A percentile compares a stretch with the other conserved stretches of the same genome.
phyloP scores from a whole-genome alignment of 2,888 invertebrate species.

The Patella ulyssiponensis region DNA sequence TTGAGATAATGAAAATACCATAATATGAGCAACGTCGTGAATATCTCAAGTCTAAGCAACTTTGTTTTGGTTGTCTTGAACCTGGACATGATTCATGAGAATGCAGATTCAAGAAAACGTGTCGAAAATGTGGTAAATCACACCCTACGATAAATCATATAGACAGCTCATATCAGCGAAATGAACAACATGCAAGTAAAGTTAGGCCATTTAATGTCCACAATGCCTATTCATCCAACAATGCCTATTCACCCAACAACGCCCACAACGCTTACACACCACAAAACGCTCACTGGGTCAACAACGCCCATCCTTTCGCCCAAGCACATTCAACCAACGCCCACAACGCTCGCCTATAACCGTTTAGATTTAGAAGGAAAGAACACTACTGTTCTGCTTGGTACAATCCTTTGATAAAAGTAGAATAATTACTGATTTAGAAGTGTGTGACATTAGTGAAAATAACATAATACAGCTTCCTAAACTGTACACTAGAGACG shows the following conservation, averaged over 20 bases:
- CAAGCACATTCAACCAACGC: no score
- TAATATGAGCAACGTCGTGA: neutral
- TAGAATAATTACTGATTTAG: neutral
- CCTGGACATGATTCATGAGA: neutral
- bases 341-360: no score
- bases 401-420: neutral
- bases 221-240: no score
- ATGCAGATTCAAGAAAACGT: neutral
- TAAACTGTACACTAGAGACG: neutral
- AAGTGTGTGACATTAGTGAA: neutral
- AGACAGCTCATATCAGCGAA: neutral
- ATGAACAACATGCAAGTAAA: neutral
- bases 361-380: neutral
- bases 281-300: no score
- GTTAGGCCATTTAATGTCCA: neutral
- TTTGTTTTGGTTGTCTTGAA: slow-evolving; percentile 7
- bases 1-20: neutral
- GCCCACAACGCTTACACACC: no score
- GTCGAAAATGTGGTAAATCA: slow-evolving; percentile 1
- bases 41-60: neutral
- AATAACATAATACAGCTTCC: neutral
- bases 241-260: no score
- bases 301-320: no score
- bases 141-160: neutral
- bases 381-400: neutral